A percentile compares a stretch with the other conserved stretches of the same genome.
phyloP scores from a whole-genome alignment of 2,888 invertebrate species.

The Dermolepida albohirtum region DNA sequence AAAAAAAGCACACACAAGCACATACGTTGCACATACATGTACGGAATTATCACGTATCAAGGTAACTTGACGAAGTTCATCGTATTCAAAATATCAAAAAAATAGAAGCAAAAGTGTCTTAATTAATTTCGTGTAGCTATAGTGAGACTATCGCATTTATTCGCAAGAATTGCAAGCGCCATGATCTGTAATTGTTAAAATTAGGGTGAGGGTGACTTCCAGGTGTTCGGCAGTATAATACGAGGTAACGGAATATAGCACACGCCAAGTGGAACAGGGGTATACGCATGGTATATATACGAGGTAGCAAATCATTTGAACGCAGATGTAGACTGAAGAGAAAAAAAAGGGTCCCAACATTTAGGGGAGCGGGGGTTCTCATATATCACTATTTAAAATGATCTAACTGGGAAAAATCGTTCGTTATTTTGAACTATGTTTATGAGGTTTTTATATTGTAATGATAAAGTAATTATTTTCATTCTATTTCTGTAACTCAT shows the following conservation, averaged over 20 bases:
- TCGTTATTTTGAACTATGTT: too few species aligned
- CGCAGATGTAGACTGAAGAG: constrained; percentile 19
- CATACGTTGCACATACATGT: neutral
- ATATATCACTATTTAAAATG: constrained; percentile 10
- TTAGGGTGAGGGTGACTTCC: constrained; percentile 48
- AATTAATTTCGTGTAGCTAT: neutral
- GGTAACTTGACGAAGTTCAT: neutral
- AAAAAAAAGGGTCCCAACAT: constrained; percentile 6
- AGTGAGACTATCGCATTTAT: neutral
- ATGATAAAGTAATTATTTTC: too few species aligned
- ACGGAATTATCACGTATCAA: constrained; percentile 3
- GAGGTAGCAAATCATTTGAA: constrained; percentile 11
- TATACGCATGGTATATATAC: constrained; percentile 28
- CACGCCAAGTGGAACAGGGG: constrained; percentile 52
- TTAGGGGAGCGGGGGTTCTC: constrained; percentile 1
- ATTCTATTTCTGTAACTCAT: too few species aligned
- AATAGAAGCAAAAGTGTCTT: neutral
- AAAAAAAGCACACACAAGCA: constrained; percentile 4
- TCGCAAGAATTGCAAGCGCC: constrained; percentile 12
- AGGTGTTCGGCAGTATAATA: constrained; percentile 49
- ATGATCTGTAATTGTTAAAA: constrained; percentile 35
- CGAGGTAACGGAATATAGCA: constrained; percentile 44
- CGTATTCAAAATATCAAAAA: too few species aligned
- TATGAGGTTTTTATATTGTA: too few species aligned
- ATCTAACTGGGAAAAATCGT: neutral